These are phyloP conservation scores for Clanis bilineata DNA, from an alignment of 2,888 invertebrate genomes.

Conservation along the genomic window DNA sequence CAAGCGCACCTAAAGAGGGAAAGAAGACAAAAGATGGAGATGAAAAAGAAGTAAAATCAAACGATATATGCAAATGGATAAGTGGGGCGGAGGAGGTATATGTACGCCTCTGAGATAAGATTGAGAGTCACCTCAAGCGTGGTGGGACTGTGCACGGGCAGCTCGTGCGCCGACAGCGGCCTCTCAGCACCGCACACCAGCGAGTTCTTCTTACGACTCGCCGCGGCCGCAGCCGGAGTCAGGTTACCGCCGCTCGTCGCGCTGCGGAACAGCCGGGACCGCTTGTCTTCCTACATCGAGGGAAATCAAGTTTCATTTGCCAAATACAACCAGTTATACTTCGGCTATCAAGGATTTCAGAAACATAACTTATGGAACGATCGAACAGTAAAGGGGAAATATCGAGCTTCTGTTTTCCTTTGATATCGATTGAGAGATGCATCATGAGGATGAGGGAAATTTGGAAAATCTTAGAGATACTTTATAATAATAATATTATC, in stretches of 20 bases:
- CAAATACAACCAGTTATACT: too few species aligned
- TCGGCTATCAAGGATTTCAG: too few species aligned
- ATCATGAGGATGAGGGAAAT: too few species aligned
- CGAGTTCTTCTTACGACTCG: constrained; percentile 72
- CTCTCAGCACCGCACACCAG: constrained; percentile 58
- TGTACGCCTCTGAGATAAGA: not conserved
- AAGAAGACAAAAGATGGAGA: too few species aligned
- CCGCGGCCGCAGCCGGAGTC: constrained; percentile 61
- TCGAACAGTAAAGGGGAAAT: too few species aligned
- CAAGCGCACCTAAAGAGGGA: too few species aligned
- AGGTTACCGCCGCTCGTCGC: constrained; percentile 80
- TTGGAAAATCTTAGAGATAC: too few species aligned
- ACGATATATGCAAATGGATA: not conserved
- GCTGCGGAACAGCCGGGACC: constrained; percentile 86
- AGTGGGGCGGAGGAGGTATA: not conserved
- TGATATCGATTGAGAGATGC: too few species aligned
- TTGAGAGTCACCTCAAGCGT: constrained; percentile 57
- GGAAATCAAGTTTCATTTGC: not conserved
- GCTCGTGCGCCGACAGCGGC: constrained; percentile 70
- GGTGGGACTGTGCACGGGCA: constrained; percentile 75
- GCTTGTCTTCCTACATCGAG: constrained; percentile 69
- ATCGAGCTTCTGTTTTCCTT: too few species aligned
- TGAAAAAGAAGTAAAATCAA: too few species aligned
- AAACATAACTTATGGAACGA: too few species aligned
- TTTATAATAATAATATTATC: too few species aligned